Percentiles rank a stretch among this genome's conserved stretches.
Evolutionary conservation across 2,797 vertebrate species (phyloP).

Genomic region (Epinephelus awoara): DNA sequence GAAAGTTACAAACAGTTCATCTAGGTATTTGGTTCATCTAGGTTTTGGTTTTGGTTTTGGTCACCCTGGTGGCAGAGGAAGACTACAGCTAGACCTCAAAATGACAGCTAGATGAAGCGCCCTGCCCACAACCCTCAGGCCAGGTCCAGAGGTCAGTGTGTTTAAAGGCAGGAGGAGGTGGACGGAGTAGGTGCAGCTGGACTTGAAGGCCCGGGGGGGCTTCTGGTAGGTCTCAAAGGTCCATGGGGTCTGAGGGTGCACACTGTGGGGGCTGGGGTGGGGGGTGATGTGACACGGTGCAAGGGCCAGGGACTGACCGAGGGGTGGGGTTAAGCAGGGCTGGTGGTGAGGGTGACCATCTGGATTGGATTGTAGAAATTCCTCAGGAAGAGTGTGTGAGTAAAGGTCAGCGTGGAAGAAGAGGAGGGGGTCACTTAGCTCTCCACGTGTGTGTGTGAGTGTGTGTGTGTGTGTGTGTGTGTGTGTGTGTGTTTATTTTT

Average conservation of each 20-base stretch:
- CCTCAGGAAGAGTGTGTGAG: conserved; percentile 81
- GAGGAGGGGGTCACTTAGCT: conserved; percentile 62
- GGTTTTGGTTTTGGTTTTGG: background rate
- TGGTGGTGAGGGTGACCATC: conserved; percentile 81
- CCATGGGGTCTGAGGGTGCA: conserved; percentile 65
- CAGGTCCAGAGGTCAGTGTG: conserved; percentile 76
- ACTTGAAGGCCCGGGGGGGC: conserved; percentile 55
- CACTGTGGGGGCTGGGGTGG: conserved; percentile 21
- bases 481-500: conserved; percentile 72
- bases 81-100: conserved; percentile 27
- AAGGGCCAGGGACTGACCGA: conserved; percentile 53
- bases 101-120: conserved; percentile 56
- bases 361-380: conserved; percentile 88
- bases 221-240: conserved; percentile 56
- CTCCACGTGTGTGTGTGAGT: conserved; percentile 11
- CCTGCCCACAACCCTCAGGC: conserved; percentile 59
- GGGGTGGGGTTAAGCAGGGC: conserved; percentile 53
- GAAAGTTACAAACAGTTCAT: background rate
- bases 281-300: conserved; percentile 48
- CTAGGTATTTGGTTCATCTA: conserved; percentile 6
- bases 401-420: conserved; percentile 81
- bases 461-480: conserved; percentile 40
- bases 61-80: conserved; percentile 32
- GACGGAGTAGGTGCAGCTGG: conserved; percentile 64
- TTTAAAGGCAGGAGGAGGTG: conserved; percentile 61